A percentile compares a stretch with the other conserved stretches of the same genome.
Evolutionary conservation across 1,140 invertebrate genomes (phyloP).

Genomic region (Cotesia vestalis): DNA sequence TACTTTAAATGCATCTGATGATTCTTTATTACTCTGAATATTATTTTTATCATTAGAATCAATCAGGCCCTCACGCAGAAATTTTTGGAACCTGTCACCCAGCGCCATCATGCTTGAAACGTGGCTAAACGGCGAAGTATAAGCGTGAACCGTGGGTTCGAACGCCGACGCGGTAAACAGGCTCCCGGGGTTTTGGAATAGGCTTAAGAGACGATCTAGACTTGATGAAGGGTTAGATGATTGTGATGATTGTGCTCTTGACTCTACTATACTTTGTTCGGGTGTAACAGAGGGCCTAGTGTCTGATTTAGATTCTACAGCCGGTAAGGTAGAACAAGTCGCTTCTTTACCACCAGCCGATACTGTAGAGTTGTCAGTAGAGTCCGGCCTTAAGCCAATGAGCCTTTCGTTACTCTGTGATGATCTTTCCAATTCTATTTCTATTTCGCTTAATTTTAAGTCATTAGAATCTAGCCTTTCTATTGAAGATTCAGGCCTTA

Average conservation of each 20-base stretch:
- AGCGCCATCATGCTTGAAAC: conserved; percentile 46
- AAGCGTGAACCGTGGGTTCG: conserved; percentile 35
- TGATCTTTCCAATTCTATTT: too few relatives aligned
- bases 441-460: too few relatives aligned
- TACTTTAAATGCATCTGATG: conserved; percentile 26
- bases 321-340: too few relatives aligned
- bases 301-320: too few relatives aligned
- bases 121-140: conserved; percentile 43
- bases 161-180: conserved; percentile 43
- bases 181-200: conserved; percentile 50
- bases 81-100: conserved; percentile 52
- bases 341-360: too few relatives aligned
- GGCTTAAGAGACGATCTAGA: conserved; percentile 46
- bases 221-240: conserved; percentile 22
- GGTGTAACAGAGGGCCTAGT: too few relatives aligned
- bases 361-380: too few relatives aligned
- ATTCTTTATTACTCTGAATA: conserved; percentile 20
- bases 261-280: too few relatives aligned
- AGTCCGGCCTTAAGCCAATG: too few relatives aligned
- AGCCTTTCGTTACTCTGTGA: too few relatives aligned
- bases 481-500: too few relatives aligned
- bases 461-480: too few relatives aligned
- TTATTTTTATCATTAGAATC: conserved; percentile 22
- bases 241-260: not conserved
- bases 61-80: conserved; percentile 44